Evolutionary conservation across 2,113 vertebrate genomes (phyloP), one percentile per base, ranked within the genome.

Genomic region (Gnathonemus echidnorhynchus): DNA sequence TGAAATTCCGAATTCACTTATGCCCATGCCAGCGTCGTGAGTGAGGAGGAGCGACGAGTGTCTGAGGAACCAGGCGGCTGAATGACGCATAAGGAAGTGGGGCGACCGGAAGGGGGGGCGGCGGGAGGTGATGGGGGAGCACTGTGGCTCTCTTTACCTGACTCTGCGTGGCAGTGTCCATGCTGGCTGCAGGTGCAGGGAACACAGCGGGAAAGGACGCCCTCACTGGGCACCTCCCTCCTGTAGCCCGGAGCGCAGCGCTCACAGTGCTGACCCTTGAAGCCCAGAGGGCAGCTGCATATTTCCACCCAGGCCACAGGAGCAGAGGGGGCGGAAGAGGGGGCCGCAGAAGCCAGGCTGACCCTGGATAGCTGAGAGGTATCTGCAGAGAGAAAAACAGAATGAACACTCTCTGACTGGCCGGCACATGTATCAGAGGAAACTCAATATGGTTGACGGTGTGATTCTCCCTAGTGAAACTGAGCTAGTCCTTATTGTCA

Each of bases 121-220:
- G 42, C 1, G 31, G 89, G 89, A n/a, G 88, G 74, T 46, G 27
- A 56, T 52, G 31, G 42, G 35, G 24, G 6, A 8, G n/a, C 85
- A 6, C 1, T 21, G 86, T 0, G 2, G 31, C 31, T 3, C 15
- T 21, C 49, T 53, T 93, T 42, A 99, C 98, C 98, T 91, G 97
- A 95, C 88, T 96, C 92, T 1, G 97, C 95, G 66, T 99, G 95
- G 87, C 98, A 99, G 87, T 92, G 94, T 48, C 98, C 98, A 0
- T 99, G 98, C 88, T 95, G 95, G 93, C 97, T 97, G 94, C 98
- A 99, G 94, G 94, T 89, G 85, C 98, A 99, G 27, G 96, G 97
- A 89, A 98, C 92, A 0, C 98, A 99, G 90, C 46, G 89, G 62
- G 94, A 80, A 0, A 97, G 95, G 1, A 96, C 93, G 0, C 96